Base-by-base conservation (phyloP, 1,140 invertebrate genomes). In the Drosophila orena region DNA sequence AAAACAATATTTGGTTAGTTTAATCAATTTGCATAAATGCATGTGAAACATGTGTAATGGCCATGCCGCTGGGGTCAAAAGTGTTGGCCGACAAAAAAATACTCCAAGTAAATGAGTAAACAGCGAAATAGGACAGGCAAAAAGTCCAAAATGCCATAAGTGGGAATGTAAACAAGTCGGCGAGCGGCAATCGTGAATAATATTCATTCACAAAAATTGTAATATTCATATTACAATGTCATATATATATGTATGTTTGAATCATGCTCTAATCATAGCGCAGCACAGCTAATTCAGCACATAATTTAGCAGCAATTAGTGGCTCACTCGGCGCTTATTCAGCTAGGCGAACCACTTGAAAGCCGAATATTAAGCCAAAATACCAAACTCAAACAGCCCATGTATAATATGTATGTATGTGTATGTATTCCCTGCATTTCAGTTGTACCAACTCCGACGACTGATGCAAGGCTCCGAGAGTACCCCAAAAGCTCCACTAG, bases 401-500 rank as follows among this genome's bases (percentile, higher is more conserved):
- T n/a, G n/a, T n/a, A n/a, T n/a, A n/a, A n/a, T n/a, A n/a, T n/a
- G n/a, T n/a, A n/a, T n/a, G n/a, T n/a, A n/a, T n/a, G n/a, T n/a
- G n/a, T n/a, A n/a, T n/a, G n/a, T n/a, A n/a, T n/a, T n/a, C n/a
- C 17, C 17, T 17, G 17, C 1, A 0, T 50, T 50, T 1, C 64
- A 98, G 97, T 94, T 98, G 91, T 97, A 97, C 93, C 96, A 95
- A 57, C 94, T 98, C 81, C 94, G 97, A 76, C 95, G 95, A 92
- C 93, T 98, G 91, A 97, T 97, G 95, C 97, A 98, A 93, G 97
- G 97, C 46, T 95, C 97, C 6, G 94, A 95, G 90, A 94, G 95
- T 80, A 95, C 95, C 46, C 96, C 97, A 17, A 98, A 98, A 91
- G 97, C 97, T 24, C 97, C 97, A 8, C 95, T 99, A 92, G 97